A percentile compares a stretch with the other conserved stretches of the same genome.
phyloP scores from a whole-genome alignment of 2,113 vertebrate genomes.

The Callorhinus ursinus region DNA sequence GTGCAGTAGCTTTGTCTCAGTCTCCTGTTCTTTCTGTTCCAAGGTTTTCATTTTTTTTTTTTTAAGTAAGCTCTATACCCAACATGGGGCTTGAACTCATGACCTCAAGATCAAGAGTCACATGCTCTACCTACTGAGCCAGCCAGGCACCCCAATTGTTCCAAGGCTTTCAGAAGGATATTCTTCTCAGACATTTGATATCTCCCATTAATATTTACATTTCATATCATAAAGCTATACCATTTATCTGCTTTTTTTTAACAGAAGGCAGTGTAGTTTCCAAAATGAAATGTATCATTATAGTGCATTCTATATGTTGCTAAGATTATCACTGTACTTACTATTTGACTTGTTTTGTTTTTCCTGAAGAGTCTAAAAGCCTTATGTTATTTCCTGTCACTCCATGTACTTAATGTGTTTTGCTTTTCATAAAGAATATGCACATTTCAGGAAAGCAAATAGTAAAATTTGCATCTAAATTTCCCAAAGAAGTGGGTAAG shows the following conservation, averaged over 20 bases:
- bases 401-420: background rate
- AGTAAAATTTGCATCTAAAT: background rate
- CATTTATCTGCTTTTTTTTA: background rate
- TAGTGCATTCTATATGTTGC: background rate
- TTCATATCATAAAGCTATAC: background rate
- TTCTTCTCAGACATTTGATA: background rate
- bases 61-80: background rate
- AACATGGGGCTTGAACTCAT: background rate
- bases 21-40: background rate
- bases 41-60: background rate
- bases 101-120: background rate
- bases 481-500: background rate
- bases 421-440: slow-evolving; percentile 6
- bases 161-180: background rate
- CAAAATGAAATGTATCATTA: background rate
- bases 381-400: slow-evolving; percentile 20
- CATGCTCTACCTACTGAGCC: background rate
- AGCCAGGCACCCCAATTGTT: background rate
- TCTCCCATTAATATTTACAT: background rate
- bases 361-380: background rate
- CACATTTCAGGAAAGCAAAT: slow-evolving; percentile 3
- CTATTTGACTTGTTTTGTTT: background rate
- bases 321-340: background rate
- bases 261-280: background rate
- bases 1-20: background rate